Percentiles rank a stretch among this genome's conserved stretches.
Evolutionary conservation across 2,113 vertebrate genomes (phyloP).

Genomic region (Sapajus apella): DNA sequence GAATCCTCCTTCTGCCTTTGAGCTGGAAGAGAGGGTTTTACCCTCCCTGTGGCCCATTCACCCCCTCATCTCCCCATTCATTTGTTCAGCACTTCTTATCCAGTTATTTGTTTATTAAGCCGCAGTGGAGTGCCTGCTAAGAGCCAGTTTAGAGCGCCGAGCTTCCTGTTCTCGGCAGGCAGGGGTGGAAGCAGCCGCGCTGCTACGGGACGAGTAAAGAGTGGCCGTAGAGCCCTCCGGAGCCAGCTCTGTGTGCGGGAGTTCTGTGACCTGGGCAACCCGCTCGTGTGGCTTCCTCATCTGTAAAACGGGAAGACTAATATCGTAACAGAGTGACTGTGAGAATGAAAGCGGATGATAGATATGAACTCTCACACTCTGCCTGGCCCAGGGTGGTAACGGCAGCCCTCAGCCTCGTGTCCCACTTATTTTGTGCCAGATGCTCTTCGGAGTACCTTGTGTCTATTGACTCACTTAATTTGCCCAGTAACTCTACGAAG

Average conservation of each 20-base stretch:
- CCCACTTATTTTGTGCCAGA: not conserved
- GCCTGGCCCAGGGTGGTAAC: not conserved
- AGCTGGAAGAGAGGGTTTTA: constrained; percentile 36
- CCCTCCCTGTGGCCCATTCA: not conserved
- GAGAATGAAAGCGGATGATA: not conserved
- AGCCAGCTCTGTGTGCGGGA: not conserved
- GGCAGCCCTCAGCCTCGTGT: not conserved
- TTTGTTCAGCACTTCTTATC: not conserved
- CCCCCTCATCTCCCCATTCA: not conserved
- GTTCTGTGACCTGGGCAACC: not conserved
- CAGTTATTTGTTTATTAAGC: not conserved
- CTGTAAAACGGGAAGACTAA: not conserved
- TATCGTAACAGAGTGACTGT: rapidly evolving
- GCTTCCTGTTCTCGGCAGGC: not conserved
- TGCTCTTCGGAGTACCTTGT: not conserved
- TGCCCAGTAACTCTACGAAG: not conserved
- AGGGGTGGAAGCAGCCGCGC: not conserved
- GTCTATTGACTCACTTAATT: rapidly evolving
- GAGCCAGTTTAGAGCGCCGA: rapidly evolving
- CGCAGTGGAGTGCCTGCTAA: not conserved
- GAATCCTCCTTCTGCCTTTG: constrained; percentile 63
- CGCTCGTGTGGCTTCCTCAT: not conserved
- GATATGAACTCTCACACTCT: rapidly evolving
- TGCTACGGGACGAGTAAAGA: rapidly evolving
- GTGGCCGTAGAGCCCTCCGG: not conserved